These are phyloP conservation scores for Odocoileus virginianus DNA, from an alignment of 2,113 vertebrate genomes.

Conservation along the genomic window DNA sequence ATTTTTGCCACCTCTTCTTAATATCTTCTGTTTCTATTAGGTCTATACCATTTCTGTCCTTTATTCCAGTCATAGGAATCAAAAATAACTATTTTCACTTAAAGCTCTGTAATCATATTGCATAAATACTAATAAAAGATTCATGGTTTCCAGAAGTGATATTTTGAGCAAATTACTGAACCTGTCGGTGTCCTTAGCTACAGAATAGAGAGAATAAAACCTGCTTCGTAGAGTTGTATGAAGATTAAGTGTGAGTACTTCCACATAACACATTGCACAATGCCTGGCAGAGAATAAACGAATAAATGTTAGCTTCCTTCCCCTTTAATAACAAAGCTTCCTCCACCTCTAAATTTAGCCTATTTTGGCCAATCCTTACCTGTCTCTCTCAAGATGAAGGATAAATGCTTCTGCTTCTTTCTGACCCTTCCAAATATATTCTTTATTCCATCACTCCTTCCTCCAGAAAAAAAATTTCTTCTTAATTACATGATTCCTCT, in stretches of 20 bases:
- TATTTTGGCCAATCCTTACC: not conserved
- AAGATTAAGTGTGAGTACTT: not conserved
- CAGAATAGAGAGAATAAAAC: not conserved
- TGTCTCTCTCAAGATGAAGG: not conserved
- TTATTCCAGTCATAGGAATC: not conserved
- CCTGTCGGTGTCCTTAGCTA: not conserved
- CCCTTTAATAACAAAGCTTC: not conserved
- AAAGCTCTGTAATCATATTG: not conserved
- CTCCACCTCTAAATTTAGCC: not conserved
- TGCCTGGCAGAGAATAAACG: not conserved
- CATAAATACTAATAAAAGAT: not conserved
- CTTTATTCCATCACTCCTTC: not conserved
- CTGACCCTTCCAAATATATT: not conserved
- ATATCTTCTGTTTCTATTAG: not conserved
- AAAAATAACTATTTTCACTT: not conserved
- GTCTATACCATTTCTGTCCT: not conserved
- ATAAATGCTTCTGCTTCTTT: not conserved
- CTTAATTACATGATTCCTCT: not conserved
- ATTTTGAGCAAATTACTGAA: not conserved
- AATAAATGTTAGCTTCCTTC: not conserved
- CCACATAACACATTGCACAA: not conserved
- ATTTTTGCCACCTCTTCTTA: not conserved
- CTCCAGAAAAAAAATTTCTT: not conserved
- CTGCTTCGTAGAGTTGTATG: not conserved
- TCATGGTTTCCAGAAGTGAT: not conserved